Percentiles rank a stretch among this genome's conserved stretches.
Conservation (phyloP, 2,888 invertebrate genomes). For the Athalia rosae region DNA sequence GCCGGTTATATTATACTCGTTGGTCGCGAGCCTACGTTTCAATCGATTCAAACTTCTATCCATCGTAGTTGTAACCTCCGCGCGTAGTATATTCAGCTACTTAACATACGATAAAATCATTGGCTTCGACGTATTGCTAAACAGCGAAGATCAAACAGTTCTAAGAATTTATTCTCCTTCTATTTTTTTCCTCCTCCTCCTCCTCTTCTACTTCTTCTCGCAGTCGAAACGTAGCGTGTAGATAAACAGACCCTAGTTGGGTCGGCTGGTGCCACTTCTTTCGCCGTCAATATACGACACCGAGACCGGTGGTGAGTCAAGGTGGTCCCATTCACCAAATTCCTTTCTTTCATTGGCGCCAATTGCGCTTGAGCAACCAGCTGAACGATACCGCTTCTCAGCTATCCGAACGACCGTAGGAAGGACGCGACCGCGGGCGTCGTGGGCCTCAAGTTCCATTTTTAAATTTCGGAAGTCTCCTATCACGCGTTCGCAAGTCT, state of each 20-base stretch:
- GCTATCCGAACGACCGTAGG: conserved; percentile 51
- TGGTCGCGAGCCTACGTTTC: not conserved
- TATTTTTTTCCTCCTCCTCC: not conserved
- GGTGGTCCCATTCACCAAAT: conserved; percentile 70
- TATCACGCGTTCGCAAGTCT: no score
- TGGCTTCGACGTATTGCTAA: conserved; percentile 29
- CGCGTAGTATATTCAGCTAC: not conserved
- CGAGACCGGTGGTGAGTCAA: conserved; percentile 47
- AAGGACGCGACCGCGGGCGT: not conserved
- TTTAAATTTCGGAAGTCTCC: not conserved
- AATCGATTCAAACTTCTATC: not conserved
- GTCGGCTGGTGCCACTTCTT: no score
- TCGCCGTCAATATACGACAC: not conserved
- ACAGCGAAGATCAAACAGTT: conserved; percentile 17
- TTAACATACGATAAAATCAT: conserved; percentile 27
- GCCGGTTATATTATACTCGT: no score
- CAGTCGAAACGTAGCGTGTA: conserved; percentile 2
- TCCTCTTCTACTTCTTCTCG: not conserved
- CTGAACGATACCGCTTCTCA: conserved; percentile 60
- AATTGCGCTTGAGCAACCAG: conserved; percentile 56
- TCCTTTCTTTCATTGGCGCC: conserved; percentile 69
- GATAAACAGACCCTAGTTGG: not conserved
- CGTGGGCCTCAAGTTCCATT: not conserved
- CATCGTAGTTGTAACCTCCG: not conserved
- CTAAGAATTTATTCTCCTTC: conserved; percentile 2